phyloP scores from a whole-genome alignment of 2,888 invertebrate species.

The Epinotia demarniana region DNA sequence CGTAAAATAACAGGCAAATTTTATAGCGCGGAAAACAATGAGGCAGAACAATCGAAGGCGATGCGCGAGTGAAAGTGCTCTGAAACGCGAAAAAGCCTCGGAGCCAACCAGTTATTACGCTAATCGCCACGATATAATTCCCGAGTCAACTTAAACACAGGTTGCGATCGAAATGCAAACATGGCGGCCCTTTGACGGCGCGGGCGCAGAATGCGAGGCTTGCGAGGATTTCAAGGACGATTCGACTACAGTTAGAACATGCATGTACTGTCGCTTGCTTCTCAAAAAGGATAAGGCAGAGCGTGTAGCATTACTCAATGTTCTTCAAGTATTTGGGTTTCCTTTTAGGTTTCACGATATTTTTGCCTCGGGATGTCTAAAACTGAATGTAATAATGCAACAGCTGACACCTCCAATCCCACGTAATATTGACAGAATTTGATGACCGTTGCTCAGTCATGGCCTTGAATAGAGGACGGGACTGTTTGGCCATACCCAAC shows the following conservation, averaged over 20 bases:
- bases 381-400: too few species aligned
- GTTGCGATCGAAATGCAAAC: constrained; percentile 85
- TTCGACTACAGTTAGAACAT: constrained; percentile 9
- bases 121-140: constrained; percentile 85
- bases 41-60: constrained; percentile 73
- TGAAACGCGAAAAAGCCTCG: constrained; percentile 78
- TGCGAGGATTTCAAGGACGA: constrained; percentile 29
- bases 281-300: not conserved
- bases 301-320: not conserved
- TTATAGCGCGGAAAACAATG: constrained; percentile 78
- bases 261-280: not conserved
- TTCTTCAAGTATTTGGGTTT: not conserved
- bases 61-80: constrained; percentile 69
- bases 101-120: constrained; percentile 84
- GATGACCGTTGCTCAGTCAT: too few species aligned
- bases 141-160: constrained; percentile 85
- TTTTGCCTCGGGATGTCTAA: too few species aligned
- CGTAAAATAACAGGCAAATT: constrained; percentile 71
- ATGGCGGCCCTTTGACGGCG: constrained; percentile 82
- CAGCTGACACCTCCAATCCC: too few species aligned
- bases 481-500: too few species aligned
- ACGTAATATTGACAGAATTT: too few species aligned
- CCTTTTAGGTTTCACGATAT: too few species aligned
- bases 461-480: too few species aligned
- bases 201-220: constrained; percentile 66